Percentiles rank a stretch among this genome's conserved stretches.
Conservation (phyloP, 2,888 invertebrate genomes). For the Rhagonycha lutea region DNA sequence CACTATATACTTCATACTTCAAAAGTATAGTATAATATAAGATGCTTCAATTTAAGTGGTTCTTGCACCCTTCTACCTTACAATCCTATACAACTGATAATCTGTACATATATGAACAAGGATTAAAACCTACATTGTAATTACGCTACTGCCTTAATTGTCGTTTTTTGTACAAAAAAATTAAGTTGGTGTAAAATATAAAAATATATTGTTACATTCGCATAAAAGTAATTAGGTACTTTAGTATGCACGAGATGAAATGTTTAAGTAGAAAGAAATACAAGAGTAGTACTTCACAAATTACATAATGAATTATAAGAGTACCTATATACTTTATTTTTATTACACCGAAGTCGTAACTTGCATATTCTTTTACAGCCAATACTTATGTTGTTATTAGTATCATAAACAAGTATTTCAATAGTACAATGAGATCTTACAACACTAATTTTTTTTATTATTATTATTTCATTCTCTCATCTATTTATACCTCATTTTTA, state of each 20-base stretch:
- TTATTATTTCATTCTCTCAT: background rate
- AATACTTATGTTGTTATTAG: conserved; percentile 36
- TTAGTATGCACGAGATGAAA: conserved; percentile 14
- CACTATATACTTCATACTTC: too few species aligned
- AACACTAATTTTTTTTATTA: conserved; percentile 19
- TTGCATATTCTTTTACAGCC: conserved; percentile 39
- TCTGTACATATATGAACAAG: too few species aligned
- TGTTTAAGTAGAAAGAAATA: background rate
- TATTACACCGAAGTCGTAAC: conserved; percentile 37
- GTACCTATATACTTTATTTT: conserved; percentile 38
- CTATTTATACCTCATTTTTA: background rate
- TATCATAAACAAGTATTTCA: conserved; percentile 32
- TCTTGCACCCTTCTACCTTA: too few species aligned
- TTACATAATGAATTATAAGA: conserved; percentile 39
- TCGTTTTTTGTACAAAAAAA: too few species aligned
- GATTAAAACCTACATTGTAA: too few species aligned
- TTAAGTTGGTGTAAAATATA: too few species aligned
- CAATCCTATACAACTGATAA: too few species aligned
- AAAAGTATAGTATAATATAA: too few species aligned
- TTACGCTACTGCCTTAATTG: too few species aligned
- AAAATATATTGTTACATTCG: background rate
- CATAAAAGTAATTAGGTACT: conserved; percentile 9
- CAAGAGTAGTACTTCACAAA: conserved; percentile 38
- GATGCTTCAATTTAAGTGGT: too few species aligned
- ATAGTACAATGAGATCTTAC: conserved; percentile 15